phyloP scores from a whole-genome alignment of 2,888 invertebrate species.

The Andricus curvator region DNA sequence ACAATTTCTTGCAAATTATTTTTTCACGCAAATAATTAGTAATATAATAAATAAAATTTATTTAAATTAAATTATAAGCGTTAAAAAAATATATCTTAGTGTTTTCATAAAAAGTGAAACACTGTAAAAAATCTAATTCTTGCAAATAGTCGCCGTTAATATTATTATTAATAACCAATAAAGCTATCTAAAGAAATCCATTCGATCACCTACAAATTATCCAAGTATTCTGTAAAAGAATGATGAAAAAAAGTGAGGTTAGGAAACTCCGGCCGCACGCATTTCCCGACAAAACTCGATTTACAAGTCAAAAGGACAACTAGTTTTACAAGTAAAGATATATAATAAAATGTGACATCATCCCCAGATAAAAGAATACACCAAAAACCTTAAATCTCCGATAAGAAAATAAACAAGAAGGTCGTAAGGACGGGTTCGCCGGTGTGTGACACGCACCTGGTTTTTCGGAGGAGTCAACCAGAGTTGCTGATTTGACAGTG shows the following conservation, averaged over 20 bases:
- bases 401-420: background rate
- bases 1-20: background rate
- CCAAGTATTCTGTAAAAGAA: background rate
- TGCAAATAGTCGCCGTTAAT: background rate
- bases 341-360: background rate
- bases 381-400: background rate
- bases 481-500: conserved; percentile 63
- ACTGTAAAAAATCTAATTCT: background rate
- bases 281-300: background rate
- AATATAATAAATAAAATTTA: background rate
- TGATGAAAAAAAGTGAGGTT: background rate
- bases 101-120: background rate
- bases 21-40: no score
- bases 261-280: background rate
- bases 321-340: background rate
- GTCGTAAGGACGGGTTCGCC: background rate
- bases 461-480: background rate
- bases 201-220: background rate
- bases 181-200: background rate
- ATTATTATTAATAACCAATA: background rate
- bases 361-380: background rate
- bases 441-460: background rate
- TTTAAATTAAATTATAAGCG: background rate
- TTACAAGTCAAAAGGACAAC: background rate
- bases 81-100: background rate